Percentiles rank a stretch among this genome's conserved stretches.
These are phyloP conservation scores for Sebastolobus alascanus DNA, from an alignment of 2,797 vertebrate genomes.

Conservation along the genomic window DNA sequence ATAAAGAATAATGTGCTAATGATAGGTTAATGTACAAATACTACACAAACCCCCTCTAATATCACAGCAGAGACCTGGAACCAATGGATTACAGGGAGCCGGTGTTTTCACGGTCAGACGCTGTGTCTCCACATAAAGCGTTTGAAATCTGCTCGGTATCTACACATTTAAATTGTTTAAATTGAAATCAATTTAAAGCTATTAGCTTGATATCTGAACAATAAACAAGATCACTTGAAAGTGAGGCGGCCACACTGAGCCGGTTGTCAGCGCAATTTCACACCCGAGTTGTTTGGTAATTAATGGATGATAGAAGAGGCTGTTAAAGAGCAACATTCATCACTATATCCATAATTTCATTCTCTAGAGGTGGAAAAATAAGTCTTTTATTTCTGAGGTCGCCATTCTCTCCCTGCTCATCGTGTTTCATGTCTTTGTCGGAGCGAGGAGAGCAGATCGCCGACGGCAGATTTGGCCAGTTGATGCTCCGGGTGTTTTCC, in stretches of 20 bases:
- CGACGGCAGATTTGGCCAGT: slow-evolving; percentile 2
- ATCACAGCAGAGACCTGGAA: slow-evolving; percentile 15
- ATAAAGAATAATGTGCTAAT: slow-evolving; percentile 30
- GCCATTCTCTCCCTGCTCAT: slow-evolving; percentile 24
- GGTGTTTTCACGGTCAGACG: slow-evolving; percentile 11
- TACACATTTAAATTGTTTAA: slow-evolving; percentile 33
- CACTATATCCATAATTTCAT: slow-evolving; percentile 50
- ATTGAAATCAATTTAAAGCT: slow-evolving; percentile 28
- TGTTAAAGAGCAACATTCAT: slow-evolving; percentile 63
- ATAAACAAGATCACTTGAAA: slow-evolving; percentile 54
- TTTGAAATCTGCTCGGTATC: slow-evolving; percentile 14
- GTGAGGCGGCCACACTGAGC: slow-evolving; percentile 27
- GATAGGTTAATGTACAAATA: slow-evolving; percentile 23
- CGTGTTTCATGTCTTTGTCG: slow-evolving; percentile 35
- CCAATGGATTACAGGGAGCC: slow-evolving; percentile 17
- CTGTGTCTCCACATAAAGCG: not conserved
- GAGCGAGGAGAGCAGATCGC: slow-evolving; percentile 6
- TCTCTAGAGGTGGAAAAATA: slow-evolving; percentile 35
- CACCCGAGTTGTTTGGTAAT: slow-evolving; percentile 60
- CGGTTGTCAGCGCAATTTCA: slow-evolving; percentile 66
- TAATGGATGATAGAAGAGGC: slow-evolving; percentile 61
- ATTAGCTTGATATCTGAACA: slow-evolving; percentile 49
- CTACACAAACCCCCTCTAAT: not conserved
- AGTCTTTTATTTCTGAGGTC: slow-evolving; percentile 45
- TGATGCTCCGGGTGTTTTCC: slow-evolving; percentile 6